These are phyloP conservation scores for Drosophila quadrilineata DNA, from an alignment of 1,140 invertebrate species.

Conservation along the genomic window DNA sequence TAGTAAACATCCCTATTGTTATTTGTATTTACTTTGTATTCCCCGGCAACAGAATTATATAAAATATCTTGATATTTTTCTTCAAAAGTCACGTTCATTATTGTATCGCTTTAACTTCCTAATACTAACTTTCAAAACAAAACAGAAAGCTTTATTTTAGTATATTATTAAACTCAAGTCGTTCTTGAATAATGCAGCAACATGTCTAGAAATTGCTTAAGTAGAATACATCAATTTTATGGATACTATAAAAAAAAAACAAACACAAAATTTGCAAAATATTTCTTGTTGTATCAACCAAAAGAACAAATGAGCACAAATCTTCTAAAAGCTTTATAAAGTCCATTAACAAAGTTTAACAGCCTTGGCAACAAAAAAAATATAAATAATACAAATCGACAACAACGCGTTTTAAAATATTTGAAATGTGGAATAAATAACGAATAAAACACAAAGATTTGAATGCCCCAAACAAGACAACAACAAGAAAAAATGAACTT, in stretches of 20 bases:
- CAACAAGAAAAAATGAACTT: constrained; percentile 43
- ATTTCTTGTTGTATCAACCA: constrained; percentile 4
- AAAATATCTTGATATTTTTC: not conserved
- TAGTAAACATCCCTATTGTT: not conserved
- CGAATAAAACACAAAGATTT: constrained; percentile 3
- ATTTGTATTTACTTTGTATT: not conserved
- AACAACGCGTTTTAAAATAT: constrained; percentile 36
- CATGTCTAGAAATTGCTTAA: not conserved
- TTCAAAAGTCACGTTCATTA: constrained; percentile 5
- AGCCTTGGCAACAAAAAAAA: constrained; percentile 39
- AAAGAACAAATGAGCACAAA: not conserved
- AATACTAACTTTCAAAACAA: no score
- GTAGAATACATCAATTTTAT: no score
- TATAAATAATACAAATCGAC: constrained; percentile 8
- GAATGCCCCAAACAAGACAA: not conserved
- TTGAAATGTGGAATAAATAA: constrained; percentile 30
- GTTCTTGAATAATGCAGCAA: no score
- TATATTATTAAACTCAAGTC: no score
- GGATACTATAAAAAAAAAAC: not conserved
- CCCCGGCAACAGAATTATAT: not conserved
- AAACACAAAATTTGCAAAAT: constrained; percentile 2
- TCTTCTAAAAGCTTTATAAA: constrained; percentile 26
- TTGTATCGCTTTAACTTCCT: not conserved
- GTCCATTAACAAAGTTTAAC: constrained; percentile 42
- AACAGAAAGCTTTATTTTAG: no score